Percentiles rank a stretch among this genome's conserved stretches.
Conservation (phyloP, 2,113 vertebrate species). For the Mustela lutreola region DNA sequence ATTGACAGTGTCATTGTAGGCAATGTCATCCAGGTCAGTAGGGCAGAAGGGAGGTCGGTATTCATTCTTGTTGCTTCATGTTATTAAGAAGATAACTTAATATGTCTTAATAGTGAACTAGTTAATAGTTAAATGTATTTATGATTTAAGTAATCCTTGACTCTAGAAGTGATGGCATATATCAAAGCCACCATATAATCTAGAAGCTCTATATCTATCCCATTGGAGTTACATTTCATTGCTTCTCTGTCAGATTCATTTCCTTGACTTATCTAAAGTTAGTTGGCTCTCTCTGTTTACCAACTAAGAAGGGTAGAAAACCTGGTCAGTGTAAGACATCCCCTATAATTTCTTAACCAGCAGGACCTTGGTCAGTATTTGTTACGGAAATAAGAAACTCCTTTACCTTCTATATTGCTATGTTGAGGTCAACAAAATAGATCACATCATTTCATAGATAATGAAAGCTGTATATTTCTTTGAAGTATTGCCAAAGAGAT, state of each 20-base stretch:
- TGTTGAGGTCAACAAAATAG: neutral
- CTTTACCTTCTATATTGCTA: neutral
- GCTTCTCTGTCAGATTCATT: neutral
- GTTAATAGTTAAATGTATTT: neutral
- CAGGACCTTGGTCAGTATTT: neutral
- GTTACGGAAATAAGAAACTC: neutral
- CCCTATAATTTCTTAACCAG: neutral
- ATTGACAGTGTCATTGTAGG: constrained; percentile 95
- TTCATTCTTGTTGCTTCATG: fast-evolving
- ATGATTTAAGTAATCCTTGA: neutral
- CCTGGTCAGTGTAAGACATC: neutral
- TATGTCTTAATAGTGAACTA: neutral
- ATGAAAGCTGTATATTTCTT: neutral
- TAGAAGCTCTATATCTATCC: neutral
- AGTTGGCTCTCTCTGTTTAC: neutral
- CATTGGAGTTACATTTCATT: neutral
- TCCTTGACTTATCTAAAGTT: neutral
- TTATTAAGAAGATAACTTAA: neutral
- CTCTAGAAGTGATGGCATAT: neutral
- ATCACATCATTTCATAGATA: neutral
- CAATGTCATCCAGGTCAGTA: constrained; percentile 94
- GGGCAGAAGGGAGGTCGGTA: too few species aligned
- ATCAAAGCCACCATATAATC: neutral
- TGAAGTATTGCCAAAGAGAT: neutral
- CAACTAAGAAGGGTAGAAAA: neutral